These are phyloP conservation scores for Chelon labrosus DNA, from an alignment of 2,797 vertebrate genomes.

Conservation along the genomic window DNA sequence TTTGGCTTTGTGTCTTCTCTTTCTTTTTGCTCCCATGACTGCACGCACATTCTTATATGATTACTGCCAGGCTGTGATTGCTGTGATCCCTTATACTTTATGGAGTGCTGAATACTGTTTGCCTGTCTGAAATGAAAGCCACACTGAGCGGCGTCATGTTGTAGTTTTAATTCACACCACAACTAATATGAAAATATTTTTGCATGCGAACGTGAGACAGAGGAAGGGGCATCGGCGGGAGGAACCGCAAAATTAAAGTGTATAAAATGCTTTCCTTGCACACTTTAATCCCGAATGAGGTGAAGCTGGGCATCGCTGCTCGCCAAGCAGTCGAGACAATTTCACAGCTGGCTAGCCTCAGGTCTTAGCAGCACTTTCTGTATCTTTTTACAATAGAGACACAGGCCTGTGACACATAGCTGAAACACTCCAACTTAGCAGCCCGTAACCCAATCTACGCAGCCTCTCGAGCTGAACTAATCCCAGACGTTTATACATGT, in stretches of 20 bases:
- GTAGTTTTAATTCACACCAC: constrained; percentile 67
- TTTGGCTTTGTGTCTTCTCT: constrained; percentile 42
- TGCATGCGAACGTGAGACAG: constrained; percentile 34
- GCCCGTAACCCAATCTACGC: constrained; percentile 73
- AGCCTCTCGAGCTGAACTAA: constrained; percentile 71
- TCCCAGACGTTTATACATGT: constrained; percentile 67
- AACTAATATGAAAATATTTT: constrained; percentile 71
- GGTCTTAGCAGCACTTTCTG: constrained; percentile 75
- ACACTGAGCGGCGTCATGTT: constrained; percentile 57
- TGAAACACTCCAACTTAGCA: constrained; percentile 68
- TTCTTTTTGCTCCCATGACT: constrained; percentile 40
- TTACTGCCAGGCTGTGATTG: constrained; percentile 44
- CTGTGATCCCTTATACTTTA: constrained; percentile 61
- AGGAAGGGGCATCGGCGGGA: background rate
- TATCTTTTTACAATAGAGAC: constrained; percentile 76
- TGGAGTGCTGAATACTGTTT: constrained; percentile 59
- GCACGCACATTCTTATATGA: constrained; percentile 35
- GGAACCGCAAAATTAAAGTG: constrained; percentile 61
- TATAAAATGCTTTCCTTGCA: constrained; percentile 71
- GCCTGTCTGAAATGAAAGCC: constrained; percentile 64
- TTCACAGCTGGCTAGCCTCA: constrained; percentile 81
- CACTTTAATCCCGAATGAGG: constrained; percentile 71
- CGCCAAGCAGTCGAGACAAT: constrained; percentile 75
- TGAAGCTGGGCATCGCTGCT: constrained; percentile 61
- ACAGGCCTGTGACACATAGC: constrained; percentile 64